Base-by-base conservation (phyloP, 2,888 invertebrate species). In the Fragum sueziense region DNA sequence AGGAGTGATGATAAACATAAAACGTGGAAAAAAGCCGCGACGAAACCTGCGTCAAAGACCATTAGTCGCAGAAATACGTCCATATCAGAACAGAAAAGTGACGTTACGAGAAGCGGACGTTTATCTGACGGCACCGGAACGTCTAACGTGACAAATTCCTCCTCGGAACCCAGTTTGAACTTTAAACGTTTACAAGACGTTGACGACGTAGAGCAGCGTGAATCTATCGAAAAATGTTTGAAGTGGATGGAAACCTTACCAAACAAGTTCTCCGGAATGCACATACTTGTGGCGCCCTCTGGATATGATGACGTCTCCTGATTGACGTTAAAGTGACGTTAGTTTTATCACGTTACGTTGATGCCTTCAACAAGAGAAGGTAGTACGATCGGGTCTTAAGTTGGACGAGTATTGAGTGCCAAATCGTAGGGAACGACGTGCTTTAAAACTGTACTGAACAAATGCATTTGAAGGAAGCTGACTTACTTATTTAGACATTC, bases 211-310 rank as follows among this genome's bases (percentile, higher is more conserved):
- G 84, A 81, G 52, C 76, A 80, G 62, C 79, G 80, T 62, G 73
- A 84, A 52, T 81, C 84, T 3, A 79, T 86, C 25, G 87, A 88
- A 41, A 90, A 89, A 67, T 89, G 89, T 76, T 65, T 88, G 57
- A 79, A 82, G 61, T 90, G 90, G 90, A 85, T 90, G 85, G 86
- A 88, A 62, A 79, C 79, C 1, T 83, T 90, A 54, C 90, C 90
- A 11, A 76, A 74, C 31, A 90, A 89, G 69, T 90, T 90, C 76
- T 88, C 88, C 11, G 88, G 88, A 29, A 88, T 89, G 87, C 86
- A 88, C 57, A 82, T 88, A 25, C 74, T 78, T 61, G 83, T 84
- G 3, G 78, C 80, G 52, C 83, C 83, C 2, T 37, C 83, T n/a
- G 68, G 41, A 25, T 25, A 77, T 41, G 69, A 52, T 2, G 70